Percentiles rank a stretch among this genome's conserved stretches.
Evolutionary conservation across 2,797 vertebrate species (phyloP).

Genomic region (Neolamprologus multifasciatus): DNA sequence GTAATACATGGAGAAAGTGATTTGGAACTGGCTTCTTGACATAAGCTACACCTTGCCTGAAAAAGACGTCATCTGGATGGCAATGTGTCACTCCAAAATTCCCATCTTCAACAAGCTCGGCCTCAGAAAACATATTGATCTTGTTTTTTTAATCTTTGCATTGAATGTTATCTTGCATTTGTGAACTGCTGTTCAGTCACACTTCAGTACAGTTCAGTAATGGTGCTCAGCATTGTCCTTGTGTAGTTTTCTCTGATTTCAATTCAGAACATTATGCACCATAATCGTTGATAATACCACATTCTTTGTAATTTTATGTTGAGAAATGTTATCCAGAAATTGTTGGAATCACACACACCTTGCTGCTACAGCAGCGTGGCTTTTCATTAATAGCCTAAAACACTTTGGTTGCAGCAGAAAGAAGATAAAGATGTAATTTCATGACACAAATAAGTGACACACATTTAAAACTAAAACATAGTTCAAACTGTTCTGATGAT

Average conservation of each 20-base stretch:
- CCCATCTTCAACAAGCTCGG: not conserved
- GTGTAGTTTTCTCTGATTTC: not conserved
- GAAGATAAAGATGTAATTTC: not conserved
- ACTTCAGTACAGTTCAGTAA: not conserved
- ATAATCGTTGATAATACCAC: not conserved
- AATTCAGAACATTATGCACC: not conserved
- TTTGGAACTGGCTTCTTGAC: not conserved
- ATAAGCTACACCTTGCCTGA: not conserved
- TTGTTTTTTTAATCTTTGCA: not conserved
- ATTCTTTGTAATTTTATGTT: not conserved
- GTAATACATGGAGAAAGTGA: not conserved
- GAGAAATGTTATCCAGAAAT: not conserved
- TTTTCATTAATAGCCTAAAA: not conserved
- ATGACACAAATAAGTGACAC: not conserved
- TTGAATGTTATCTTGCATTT: not conserved
- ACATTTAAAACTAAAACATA: not conserved
- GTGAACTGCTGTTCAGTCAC: not conserved
- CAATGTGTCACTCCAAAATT: not conserved
- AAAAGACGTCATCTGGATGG: not conserved
- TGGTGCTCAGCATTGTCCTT: not conserved
- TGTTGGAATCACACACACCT: not conserved
- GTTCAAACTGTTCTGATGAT: not conserved
- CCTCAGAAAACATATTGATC: not conserved
- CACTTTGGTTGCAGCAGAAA: not conserved
- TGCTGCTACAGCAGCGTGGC: not conserved